Conservation (phyloP, 2,888 invertebrate genomes). For the Hirudinaria manillensis region DNA sequence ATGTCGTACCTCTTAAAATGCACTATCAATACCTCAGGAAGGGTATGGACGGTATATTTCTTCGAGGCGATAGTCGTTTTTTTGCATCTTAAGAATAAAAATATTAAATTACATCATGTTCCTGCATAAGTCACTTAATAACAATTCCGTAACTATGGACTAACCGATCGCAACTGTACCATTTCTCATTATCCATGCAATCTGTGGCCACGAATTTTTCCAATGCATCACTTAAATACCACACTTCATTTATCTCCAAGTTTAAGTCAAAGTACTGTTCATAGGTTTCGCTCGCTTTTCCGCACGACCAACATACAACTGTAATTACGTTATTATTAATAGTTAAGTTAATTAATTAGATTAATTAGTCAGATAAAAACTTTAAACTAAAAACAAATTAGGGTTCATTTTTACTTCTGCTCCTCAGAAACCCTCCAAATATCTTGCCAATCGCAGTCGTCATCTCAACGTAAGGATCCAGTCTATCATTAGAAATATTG, state of each 20-base stretch:
- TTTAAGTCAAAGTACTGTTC: constrained; percentile 15
- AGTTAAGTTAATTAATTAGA: background rate
- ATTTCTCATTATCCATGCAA: background rate
- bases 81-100: background rate
- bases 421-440: constrained; percentile 21
- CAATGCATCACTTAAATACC: background rate
- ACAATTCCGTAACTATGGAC: background rate
- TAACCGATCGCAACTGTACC: background rate
- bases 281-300: background rate
- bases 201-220: constrained; percentile 6
- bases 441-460: constrained; percentile 25
- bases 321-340: background rate
- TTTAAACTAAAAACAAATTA: background rate
- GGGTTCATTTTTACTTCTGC: constrained; percentile 8
- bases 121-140: too few relatives aligned
- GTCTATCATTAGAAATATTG: background rate
- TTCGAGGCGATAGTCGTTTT: background rate
- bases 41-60: background rate
- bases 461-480: constrained; percentile 7
- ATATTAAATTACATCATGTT: too few relatives aligned
- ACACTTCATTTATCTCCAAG: constrained; percentile 2
- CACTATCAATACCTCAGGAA: constrained; percentile 2
- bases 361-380: background rate
- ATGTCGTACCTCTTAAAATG: constrained; percentile 24
- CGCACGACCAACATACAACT: constrained; percentile 15